Evolutionary conservation across 1,140 invertebrate genomes (phyloP), one percentile per base, ranked within the genome.

Genomic region (Thalassaphorura encarpata): DNA sequence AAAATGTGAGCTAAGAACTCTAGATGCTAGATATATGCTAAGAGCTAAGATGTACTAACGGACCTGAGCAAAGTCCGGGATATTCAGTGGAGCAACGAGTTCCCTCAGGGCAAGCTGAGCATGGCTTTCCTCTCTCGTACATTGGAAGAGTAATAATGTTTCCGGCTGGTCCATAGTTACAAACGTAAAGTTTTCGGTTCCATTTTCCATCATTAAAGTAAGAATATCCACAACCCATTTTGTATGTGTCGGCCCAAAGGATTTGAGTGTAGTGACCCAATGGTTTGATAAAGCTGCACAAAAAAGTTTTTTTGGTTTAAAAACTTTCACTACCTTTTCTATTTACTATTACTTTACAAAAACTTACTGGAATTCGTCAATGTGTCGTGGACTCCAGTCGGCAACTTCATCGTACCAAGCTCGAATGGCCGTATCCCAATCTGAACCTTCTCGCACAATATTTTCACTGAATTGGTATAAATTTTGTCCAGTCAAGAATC

Each of bases 401-500:
- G 62, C 61, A 21, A 67, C 66, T 61, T 69, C 67, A 54, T 69
- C 66, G 47, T 68, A 69, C 64, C 66, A 69, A 21, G 66, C 60
- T 28, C 36, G 54, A 24, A 69, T 66, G 11, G 64, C 67, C 43
- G 58, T 54, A 23, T 56, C 45, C 67, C 67, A 69, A 45, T 67
- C 57, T 11, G 64, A 39, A 39, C 57, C 61, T 36, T 54, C 52
- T 15, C 59, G 48, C 19, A 58, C 19, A 15, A 64, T 47, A 41
- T 66, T 66, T 41, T 66, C 64, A 46, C 62, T 64, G 48, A 62
- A 66, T 51, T 66, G 64, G 42, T 66, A 66, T 47, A 66, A 48
- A 70, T 90, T 90, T 69, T 90, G 86, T 3, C 86, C 86, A 40
- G 89, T 85, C 0, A 78, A 75, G 68, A 89, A 89, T 56, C 85